A percentile compares a stretch with the other conserved stretches of the same genome.
Conservation (phyloP, 2,797 vertebrate species). For the Lagorchestes hirsutus region DNA sequence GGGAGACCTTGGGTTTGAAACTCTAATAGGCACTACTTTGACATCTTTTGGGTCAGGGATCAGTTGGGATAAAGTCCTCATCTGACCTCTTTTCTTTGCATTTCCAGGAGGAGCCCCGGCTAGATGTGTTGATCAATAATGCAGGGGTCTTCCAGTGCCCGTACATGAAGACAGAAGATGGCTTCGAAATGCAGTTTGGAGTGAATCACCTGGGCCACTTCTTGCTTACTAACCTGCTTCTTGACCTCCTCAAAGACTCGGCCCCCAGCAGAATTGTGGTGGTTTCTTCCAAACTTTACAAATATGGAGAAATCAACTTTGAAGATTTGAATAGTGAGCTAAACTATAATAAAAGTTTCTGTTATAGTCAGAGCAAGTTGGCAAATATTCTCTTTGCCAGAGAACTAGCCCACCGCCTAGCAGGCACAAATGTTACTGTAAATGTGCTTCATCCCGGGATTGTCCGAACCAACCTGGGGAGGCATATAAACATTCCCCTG, state of each 20-base stretch:
- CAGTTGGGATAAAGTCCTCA: too few species aligned
- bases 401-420: constrained; percentile 90
- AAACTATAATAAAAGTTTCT: constrained; percentile 91
- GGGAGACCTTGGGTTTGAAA: not conserved
- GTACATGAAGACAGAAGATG: constrained; percentile 94
- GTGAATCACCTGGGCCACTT: constrained; percentile 98
- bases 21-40: not conserved
- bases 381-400: constrained; percentile 94
- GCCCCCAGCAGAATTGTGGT: constrained; percentile 93
- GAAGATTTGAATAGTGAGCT: constrained; percentile 94
- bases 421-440: constrained; percentile 90
- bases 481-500: constrained; percentile 89
- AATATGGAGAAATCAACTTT: constrained; percentile 94
- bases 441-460: constrained; percentile 94
- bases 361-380: constrained; percentile 93
- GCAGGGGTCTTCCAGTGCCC: constrained; percentile 96
- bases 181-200: constrained; percentile 96
- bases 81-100: constrained; percentile 60
- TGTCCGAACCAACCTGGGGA: constrained; percentile 93
- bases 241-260: constrained; percentile 93
- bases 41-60: not conserved
- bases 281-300: constrained; percentile 95
- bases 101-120: constrained; percentile 90
- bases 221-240: constrained; percentile 94
- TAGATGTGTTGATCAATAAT: constrained; percentile 95